phyloP scores from a whole-genome alignment of 37 sponge, comb jelly and placozoan species.

The Axinella damicornis region DNA sequence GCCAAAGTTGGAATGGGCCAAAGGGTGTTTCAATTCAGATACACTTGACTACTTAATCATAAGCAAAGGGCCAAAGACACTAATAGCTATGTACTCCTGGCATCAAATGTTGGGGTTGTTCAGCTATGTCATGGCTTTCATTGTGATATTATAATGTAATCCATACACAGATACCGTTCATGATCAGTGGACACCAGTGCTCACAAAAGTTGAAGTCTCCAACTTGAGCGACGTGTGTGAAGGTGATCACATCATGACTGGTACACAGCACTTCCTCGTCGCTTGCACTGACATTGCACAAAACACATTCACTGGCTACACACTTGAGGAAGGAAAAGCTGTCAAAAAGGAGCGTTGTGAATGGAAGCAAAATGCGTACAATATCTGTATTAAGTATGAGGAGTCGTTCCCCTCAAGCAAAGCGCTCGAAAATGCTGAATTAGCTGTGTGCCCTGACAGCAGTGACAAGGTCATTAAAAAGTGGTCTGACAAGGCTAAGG shows the following conservation, averaged over 20 bases:
- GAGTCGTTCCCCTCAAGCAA: conserved; percentile 1
- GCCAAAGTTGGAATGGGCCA: too few relatives aligned
- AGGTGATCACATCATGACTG: conserved; percentile 34
- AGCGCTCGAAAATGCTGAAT: neutral
- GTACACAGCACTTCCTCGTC: conserved; percentile 21
- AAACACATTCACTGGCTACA: conserved; percentile 6
- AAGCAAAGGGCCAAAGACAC: too few relatives aligned
- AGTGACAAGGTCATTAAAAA: neutral
- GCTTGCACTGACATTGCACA: neutral
- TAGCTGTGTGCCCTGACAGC: neutral
- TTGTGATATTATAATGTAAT: too few relatives aligned
- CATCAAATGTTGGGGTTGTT: too few relatives aligned
- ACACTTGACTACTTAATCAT: too few relatives aligned
- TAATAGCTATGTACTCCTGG: too few relatives aligned
- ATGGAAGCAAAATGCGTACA: neutral
- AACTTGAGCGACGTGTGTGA: conserved; percentile 6
- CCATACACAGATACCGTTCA: neutral
- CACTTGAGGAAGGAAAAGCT: neutral
- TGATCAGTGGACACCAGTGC: conserved; percentile 24
- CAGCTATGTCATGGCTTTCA: too few relatives aligned
- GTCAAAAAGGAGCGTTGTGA: neutral
- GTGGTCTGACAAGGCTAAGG: too few relatives aligned
- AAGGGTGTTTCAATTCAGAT: too few relatives aligned
- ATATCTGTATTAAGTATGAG: neutral
- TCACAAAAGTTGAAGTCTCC: neutral